These are phyloP conservation scores for Drosophila recens DNA, from an alignment of 2,888 invertebrate species.

Conservation along the genomic window DNA sequence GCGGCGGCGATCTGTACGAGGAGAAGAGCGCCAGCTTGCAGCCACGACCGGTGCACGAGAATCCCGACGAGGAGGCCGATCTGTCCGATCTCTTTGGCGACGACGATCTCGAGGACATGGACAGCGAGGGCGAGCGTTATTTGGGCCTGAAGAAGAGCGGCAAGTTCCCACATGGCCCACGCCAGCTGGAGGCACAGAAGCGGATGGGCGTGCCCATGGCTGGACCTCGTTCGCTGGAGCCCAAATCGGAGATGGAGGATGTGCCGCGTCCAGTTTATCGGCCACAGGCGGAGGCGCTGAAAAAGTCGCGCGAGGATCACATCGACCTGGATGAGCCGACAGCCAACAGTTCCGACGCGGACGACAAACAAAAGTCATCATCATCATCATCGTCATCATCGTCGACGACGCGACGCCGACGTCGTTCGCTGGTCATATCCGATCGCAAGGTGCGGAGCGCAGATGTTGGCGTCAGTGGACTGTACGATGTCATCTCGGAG, in stretches of 20 bases:
- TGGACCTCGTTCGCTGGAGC: conserved; percentile 86
- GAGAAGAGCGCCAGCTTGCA: conserved; percentile 82
- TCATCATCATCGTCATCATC: conserved; percentile 3
- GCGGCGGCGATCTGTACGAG: conserved; percentile 82
- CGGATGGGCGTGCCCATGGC: conserved; percentile 87
- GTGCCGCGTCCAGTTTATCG: conserved; percentile 82
- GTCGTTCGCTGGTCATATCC: conserved; percentile 89
- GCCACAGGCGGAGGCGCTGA: conserved; percentile 76
- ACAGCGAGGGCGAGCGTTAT: conserved; percentile 82
- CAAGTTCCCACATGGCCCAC: conserved; percentile 91
- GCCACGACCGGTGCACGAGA: conserved; percentile 85
- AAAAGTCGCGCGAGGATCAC: conserved; percentile 70
- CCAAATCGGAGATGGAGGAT: conserved; percentile 76
- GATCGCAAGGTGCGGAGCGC: conserved; percentile 92
- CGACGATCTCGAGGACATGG: conserved; percentile 79
- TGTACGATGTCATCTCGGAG: conserved; percentile 96
- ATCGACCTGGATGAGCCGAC: conserved; percentile 69
- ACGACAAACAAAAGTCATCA: conserved; percentile 9
- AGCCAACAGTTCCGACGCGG: conserved; percentile 34
- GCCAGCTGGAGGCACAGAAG: conserved; percentile 87
- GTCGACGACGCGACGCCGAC: conserved; percentile 80
- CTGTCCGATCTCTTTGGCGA: conserved; percentile 83
- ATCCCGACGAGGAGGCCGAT: conserved; percentile 83
- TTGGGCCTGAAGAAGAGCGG: conserved; percentile 86
- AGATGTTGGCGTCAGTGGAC: conserved; percentile 95